Conservation (phyloP, 2,113 vertebrate genomes). For the Cheilinus undulatus region DNA sequence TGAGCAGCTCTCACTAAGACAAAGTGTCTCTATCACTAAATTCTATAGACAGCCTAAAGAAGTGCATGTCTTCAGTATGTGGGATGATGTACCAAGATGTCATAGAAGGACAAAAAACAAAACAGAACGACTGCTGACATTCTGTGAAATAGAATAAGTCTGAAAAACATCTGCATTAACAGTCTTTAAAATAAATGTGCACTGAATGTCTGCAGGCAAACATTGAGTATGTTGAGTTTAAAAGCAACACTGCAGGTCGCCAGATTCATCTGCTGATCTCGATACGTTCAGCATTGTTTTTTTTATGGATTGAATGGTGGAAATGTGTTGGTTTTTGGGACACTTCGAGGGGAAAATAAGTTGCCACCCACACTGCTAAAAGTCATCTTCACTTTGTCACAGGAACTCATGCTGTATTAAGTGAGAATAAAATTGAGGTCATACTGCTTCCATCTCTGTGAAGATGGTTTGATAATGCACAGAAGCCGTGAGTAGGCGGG, state of each 20-base stretch:
- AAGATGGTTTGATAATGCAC: conserved; percentile 12
- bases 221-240: neutral
- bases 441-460: conserved; percentile 12
- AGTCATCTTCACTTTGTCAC: conserved; percentile 1
- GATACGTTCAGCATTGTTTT: neutral
- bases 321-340: neutral
- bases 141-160: neutral
- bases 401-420: neutral
- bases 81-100: neutral
- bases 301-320: neutral
- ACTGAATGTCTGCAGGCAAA: neutral
- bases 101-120: neutral
- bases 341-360: neutral
- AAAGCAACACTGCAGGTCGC: neutral
- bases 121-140: neutral
- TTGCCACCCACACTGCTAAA: conserved; percentile 2
- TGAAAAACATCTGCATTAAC: neutral
- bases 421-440: neutral
- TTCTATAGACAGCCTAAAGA: neutral
- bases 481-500: conserved; percentile 18
- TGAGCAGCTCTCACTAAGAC: neutral
- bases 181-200: neutral
- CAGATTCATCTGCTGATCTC: conserved; percentile 1
- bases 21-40: neutral
- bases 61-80: neutral